Base-by-base conservation (phyloP, 2,113 vertebrate genomes). In the Sander vitreus region DNA sequence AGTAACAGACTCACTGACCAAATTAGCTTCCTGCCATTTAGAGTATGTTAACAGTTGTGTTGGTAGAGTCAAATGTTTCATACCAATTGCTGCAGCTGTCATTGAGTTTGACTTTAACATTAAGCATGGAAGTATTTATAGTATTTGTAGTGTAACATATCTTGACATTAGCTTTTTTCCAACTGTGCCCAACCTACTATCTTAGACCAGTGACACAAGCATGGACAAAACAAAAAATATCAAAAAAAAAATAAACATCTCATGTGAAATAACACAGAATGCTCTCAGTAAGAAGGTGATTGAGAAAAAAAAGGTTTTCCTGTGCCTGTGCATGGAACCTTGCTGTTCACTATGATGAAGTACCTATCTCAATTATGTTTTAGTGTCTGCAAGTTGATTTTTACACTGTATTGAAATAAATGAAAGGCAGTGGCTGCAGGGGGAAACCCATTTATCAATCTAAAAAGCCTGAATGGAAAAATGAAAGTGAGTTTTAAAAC, bases 361-460 rank as follows among this genome's bases (percentile, higher is more conserved):
- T 64, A 76, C 43, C 68, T 58, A 50, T 80, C 63, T 87, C 68
- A 77, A 73, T 84, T 69, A 80, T 11, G 9, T 64, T 57, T 76
- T 47, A 57, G 67, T 59, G 36, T 77, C 69, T 51, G 58, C 50
- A 45, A 30, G 63, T 48, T 78, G 45, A 67, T 73, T 65, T 73
- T 74, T 48, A 59, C 51, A 27, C 27, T 59, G 51, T 58, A 81
- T 54, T 84, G 78, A 74, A 74, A 76, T 81, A 84, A 81, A 88
- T 82, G 75, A 78, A 82, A 67, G 83, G 76, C 36, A 27, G 30
- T 64, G 53, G 19, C 27, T 76, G 54, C 53, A n/a, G 59, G 5
- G 25, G 66, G 36, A 67, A 66, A 62, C 12, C 16, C 47, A 78
- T 78, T 82, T 72, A 81, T 82, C 82, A 65, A 54, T 70, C 14